Conservation (phyloP, 2,888 invertebrate species). For the Folsomia candida region DNA sequence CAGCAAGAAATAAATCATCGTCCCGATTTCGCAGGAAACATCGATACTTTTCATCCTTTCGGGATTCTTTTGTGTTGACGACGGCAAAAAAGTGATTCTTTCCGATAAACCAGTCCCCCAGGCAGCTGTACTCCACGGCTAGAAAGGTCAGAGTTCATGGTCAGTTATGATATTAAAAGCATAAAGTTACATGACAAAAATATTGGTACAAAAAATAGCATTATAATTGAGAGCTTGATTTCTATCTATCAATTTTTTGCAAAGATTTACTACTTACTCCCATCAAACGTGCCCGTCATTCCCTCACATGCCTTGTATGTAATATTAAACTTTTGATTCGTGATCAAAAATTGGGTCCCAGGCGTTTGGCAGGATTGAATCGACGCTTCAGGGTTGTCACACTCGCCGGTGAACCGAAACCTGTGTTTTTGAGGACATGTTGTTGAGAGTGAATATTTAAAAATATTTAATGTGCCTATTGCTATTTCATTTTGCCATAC, state of each 20-base stretch:
- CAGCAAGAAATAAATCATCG: constrained; percentile 86
- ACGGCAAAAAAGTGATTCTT: constrained; percentile 96
- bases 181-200: constrained; percentile 14
- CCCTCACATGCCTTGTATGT: constrained; percentile 86
- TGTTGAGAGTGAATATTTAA: neutral
- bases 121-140: constrained; percentile 86
- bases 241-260: neutral
- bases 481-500: no score
- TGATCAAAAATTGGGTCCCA: constrained; percentile 91
- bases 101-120: constrained; percentile 92
- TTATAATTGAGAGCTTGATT: constrained; percentile 7
- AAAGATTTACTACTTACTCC: constrained; percentile 60
- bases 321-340: constrained; percentile 91
- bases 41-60: constrained; percentile 89
- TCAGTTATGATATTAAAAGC: no score
- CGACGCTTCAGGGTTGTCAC: constrained; percentile 71
- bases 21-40: constrained; percentile 93
- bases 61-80: constrained; percentile 93
- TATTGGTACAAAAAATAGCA: neutral
- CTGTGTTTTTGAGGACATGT: constrained; percentile 55
- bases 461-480: neutral
- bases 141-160: constrained; percentile 27
- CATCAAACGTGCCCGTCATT: constrained; percentile 86
- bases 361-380: constrained; percentile 93
- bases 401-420: constrained; percentile 87